Conservation (phyloP, 2,888 invertebrate genomes). For the Drosophila emarginata region DNA sequence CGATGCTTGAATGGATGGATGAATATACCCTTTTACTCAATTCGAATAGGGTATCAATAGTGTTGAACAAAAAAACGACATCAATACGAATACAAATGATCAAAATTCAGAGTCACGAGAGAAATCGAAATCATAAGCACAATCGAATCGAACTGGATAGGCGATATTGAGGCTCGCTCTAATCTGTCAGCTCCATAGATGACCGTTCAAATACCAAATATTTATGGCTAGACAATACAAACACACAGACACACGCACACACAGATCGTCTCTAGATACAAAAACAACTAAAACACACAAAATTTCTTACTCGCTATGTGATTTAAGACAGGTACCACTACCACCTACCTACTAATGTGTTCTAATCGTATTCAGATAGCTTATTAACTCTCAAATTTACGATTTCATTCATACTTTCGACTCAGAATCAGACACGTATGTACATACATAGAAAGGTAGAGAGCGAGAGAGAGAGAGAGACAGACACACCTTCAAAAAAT, state of each 20-base stretch:
- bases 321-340: constrained; percentile 7
- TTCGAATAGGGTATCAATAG: neutral
- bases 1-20: no score
- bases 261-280: neutral
- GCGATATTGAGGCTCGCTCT: constrained; percentile 2
- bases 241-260: constrained; percentile 4
- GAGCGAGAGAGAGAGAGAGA: neutral
- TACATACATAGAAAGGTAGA: neutral
- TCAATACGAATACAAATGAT: constrained; percentile 14
- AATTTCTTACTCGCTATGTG: constrained; percentile 5
- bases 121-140: constrained; percentile 25
- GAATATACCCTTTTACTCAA: neutral
- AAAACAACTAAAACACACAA: constrained; percentile 5
- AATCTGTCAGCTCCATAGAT: constrained; percentile 1
- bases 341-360: constrained; percentile 41
- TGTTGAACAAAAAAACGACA: constrained; percentile 18
- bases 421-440: neutral
- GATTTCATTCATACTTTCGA: constrained; percentile 51
- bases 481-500: neutral
- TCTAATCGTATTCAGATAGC: constrained; percentile 36
- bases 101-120: constrained; percentile 29
- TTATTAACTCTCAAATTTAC: constrained; percentile 43
- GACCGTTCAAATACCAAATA: constrained; percentile 37
- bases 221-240: constrained; percentile 15
- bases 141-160: constrained; percentile 12